Percentiles rank a stretch among this genome's conserved stretches.
Conservation (phyloP, 1,140 invertebrate genomes). For the Solenopsis invicta region DNA sequence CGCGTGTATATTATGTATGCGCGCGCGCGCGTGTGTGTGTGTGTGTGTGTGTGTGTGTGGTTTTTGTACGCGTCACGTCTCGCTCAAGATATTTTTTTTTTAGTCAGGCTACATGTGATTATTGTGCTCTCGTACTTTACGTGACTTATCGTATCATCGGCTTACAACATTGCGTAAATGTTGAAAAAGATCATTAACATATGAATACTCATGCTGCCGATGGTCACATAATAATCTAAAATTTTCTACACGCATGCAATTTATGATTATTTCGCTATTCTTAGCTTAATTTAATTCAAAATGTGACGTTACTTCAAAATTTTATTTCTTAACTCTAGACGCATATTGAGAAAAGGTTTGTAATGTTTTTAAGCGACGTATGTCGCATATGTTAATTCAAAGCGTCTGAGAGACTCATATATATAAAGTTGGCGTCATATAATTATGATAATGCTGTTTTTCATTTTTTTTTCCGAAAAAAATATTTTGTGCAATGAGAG, state of each 20-base stretch:
- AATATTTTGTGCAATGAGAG: constrained; percentile 25
- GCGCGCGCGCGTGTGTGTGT: no score
- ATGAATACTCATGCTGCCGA: background rate
- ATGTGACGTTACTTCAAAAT: constrained; percentile 1
- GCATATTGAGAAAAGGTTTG: no score
- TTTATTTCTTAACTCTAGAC: background rate
- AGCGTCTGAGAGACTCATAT: background rate
- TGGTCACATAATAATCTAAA: background rate
- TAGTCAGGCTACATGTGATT: constrained; percentile 18
- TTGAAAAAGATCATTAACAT: constrained; percentile 43
- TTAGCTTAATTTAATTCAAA: background rate
- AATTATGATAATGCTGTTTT: constrained; percentile 8
- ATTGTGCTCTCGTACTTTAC: constrained; percentile 1
- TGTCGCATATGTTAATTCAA: background rate
- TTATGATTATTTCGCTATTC: background rate
- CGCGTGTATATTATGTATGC: no score
- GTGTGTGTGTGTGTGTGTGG: no score
- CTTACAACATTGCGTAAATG: constrained; percentile 9
- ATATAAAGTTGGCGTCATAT: background rate
- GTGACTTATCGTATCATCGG: constrained; percentile 26
- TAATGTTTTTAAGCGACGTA: background rate
- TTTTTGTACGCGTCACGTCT: constrained; percentile 4
- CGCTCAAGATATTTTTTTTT: constrained; percentile 7
- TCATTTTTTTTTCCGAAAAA: background rate
- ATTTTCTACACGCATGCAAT: background rate